Evolutionary conservation across 2,888 invertebrate genomes (phyloP), one percentile per base, ranked within the genome.

Genomic region (Trimorus sp.): DNA sequence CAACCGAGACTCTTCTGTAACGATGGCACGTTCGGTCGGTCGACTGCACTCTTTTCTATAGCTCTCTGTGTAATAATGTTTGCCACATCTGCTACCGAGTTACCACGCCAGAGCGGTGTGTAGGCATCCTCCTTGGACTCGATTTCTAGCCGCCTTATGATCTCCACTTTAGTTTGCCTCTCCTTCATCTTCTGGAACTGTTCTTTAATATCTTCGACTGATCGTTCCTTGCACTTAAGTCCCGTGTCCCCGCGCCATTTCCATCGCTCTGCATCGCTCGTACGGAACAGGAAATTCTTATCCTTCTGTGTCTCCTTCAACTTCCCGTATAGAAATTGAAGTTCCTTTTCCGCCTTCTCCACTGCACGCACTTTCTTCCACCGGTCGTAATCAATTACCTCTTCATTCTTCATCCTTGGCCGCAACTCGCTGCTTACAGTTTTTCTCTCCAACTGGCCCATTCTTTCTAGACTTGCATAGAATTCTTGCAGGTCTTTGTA

Each of bases 401-500:
- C 96, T 86, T 96, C 95, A 87, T 96, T 95, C 90, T 93, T 95
- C 85, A 94, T 93, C 85, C 96, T 93, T 0, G 96, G 96, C 63
- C 95, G 94, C 62, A 96, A 92, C 87, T 96, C 95, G 56, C 93
- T 93, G 0, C 93, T 93, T 0, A 96, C 96, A 6, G 96, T 96
- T 0, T 95, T 94, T 84, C 94, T 94, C 92, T 98, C 97, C 74
- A 98, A 91, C 87, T 97, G 95, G 0, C 96, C 96, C 62, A 98
- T 95, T 86, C 97, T 94, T 91, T 98, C 98, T 80, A 98, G 93
- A 84, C 96, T 96, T 42, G 95, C 93, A 89, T 98, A 98, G 90
- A 98, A 97, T 73, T 95, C 94, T 89, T 96, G 96, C 0, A 98
- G 93, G 86, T 97, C 97, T 63, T 95, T 94, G 91, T 98, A 98